These are phyloP conservation scores for Chironomus striatipennis DNA, from an alignment of 1,140 invertebrate species.

Conservation along the genomic window DNA sequence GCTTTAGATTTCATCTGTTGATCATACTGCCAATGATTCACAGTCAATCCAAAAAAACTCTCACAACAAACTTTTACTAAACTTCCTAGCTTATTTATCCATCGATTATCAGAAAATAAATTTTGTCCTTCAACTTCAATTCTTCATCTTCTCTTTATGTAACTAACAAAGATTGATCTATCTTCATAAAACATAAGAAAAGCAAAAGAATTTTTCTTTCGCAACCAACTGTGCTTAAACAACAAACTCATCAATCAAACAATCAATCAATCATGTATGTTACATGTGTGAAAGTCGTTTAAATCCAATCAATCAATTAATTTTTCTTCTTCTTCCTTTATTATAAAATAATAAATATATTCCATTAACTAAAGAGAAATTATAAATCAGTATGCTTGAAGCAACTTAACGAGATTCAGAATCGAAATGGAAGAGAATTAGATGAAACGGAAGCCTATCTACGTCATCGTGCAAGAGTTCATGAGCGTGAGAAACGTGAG, in stretches of 20 bases:
- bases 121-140: too few relatives aligned
- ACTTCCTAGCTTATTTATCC: too few relatives aligned
- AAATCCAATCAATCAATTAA: too few relatives aligned
- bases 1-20: too few relatives aligned
- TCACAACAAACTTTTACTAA: too few relatives aligned
- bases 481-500: not conserved
- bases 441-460: not conserved
- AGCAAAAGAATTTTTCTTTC: too few relatives aligned
- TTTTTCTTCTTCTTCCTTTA: too few relatives aligned
- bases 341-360: too few relatives aligned
- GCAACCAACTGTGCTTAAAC: too few relatives aligned
- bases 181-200: not conserved
- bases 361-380: not conserved
- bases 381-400: not conserved
- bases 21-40: too few relatives aligned
- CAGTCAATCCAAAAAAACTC: too few relatives aligned
- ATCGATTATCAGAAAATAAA: too few relatives aligned
- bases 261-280: not conserved
- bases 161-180: slow-evolving; percentile 9
- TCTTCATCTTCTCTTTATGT: not conserved
- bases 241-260: not conserved
- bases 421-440: not conserved
- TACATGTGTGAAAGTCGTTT: not conserved
- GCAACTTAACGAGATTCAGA: not conserved
- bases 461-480: not conserved